These are phyloP conservation scores for Catagonus wagneri DNA, from an alignment of 2,113 vertebrate genomes.

Conservation along the genomic window DNA sequence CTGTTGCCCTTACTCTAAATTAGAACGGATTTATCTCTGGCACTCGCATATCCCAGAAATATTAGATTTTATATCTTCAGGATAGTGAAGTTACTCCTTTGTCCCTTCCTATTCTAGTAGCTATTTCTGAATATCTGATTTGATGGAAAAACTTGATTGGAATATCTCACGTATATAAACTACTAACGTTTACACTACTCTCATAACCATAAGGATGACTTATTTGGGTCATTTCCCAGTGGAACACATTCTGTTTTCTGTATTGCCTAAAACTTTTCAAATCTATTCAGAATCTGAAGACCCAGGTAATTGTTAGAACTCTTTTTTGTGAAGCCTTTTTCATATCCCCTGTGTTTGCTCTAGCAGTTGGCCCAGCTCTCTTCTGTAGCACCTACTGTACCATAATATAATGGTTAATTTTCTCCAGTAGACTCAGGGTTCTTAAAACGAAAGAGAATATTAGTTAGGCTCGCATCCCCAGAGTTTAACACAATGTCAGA, in stretches of 20 bases:
- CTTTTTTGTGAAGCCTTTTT: neutral
- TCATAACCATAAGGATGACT: neutral
- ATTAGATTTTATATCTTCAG: neutral
- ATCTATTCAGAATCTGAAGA: conserved; percentile 29
- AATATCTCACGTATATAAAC: neutral
- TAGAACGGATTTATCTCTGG: neutral
- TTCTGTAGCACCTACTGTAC: neutral
- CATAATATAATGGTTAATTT: neutral
- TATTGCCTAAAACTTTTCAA: conserved; percentile 1
- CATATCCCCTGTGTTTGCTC: neutral
- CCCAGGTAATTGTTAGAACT: neutral
- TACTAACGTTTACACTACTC: neutral
- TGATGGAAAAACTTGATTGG: conserved; percentile 27
- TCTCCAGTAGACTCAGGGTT: neutral
- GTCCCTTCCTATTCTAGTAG: neutral
- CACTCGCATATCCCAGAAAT: neutral
- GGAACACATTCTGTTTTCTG: neutral
- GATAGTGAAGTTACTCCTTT: neutral
- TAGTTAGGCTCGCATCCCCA: neutral
- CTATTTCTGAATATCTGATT: conserved; percentile 13
- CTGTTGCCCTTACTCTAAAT: neutral
- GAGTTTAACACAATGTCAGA: neutral
- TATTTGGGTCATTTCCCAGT: neutral
- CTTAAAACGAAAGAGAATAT: neutral
- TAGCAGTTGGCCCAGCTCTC: neutral